A percentile compares a stretch with the other conserved stretches of the same genome.
Evolutionary conservation across 2,113 vertebrate species (phyloP).

Genomic region (Gorsachius goisagi): DNA sequence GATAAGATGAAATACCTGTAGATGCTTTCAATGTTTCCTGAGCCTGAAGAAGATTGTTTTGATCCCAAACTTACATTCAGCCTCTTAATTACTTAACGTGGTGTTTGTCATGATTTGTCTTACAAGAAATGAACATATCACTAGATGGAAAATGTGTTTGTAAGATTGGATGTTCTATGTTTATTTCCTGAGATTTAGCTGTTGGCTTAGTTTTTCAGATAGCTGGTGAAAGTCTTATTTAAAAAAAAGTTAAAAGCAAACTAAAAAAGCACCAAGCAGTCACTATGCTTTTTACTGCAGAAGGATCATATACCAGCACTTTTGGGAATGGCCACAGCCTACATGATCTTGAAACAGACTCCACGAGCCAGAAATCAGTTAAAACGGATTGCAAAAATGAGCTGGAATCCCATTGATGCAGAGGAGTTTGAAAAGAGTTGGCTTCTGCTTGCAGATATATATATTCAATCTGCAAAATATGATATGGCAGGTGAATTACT

Average conservation of each 20-base stretch:
- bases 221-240: neutral
- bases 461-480: slow-evolving; percentile 95
- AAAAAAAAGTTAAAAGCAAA: neutral
- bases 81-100: neutral
- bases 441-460: slow-evolving; percentile 95
- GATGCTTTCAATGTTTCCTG: neutral
- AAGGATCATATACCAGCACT: slow-evolving; percentile 94
- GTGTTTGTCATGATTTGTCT: neutral
- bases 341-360: slow-evolving; percentile 96
- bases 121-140: neutral
- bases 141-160: neutral
- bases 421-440: slow-evolving; percentile 99
- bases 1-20: neutral
- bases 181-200: neutral
- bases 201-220: neutral
- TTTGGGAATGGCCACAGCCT: slow-evolving; percentile 94
- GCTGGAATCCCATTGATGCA: slow-evolving; percentile 91
- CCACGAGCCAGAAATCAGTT: slow-evolving; percentile 93
- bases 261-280: neutral
- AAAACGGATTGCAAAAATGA: slow-evolving; percentile 95
- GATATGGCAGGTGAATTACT: slow-evolving; percentile 93
- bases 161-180: neutral
- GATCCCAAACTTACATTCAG: neutral
- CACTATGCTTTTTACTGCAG: slow-evolving; percentile 66
- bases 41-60: neutral